A percentile compares a stretch with the other conserved stretches of the same genome.
These are phyloP conservation scores for Danaus melanippus DNA, from an alignment of 1,140 invertebrate genomes.

Conservation along the genomic window DNA sequence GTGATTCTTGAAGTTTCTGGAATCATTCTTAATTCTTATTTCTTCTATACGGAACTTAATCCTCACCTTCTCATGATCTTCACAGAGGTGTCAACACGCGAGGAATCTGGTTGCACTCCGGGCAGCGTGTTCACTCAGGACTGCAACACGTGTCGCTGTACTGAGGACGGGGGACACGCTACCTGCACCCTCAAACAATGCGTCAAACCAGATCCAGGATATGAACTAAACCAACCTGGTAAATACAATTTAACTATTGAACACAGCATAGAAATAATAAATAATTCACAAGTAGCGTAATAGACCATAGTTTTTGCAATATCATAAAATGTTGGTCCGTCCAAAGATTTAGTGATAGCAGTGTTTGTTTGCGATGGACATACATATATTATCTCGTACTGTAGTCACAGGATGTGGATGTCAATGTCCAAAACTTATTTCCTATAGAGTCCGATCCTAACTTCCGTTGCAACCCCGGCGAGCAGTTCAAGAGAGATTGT, in stretches of 20 bases:
- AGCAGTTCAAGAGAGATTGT: constrained; percentile 67
- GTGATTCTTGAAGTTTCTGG: no score
- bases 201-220: constrained; percentile 16
- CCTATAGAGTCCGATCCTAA: constrained; percentile 42
- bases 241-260: constrained; percentile 3
- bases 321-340: no score
- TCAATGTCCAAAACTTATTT: neutral
- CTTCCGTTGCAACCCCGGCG: constrained; percentile 70
- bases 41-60: neutral
- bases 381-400: no score
- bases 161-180: constrained; percentile 53
- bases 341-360: no score
- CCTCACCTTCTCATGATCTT: constrained; percentile 1
- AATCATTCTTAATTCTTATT: no score
- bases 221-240: constrained; percentile 25
- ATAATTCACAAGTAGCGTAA: no score
- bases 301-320: no score
- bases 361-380: no score
- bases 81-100: constrained; percentile 32
- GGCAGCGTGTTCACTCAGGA: constrained; percentile 58
- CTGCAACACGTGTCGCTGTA: constrained; percentile 67
- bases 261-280: no score
- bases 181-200: constrained; percentile 56
- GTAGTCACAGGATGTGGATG: no score
- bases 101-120: constrained; percentile 43